These are phyloP conservation scores for Allobates femoralis DNA, from an alignment of 2,797 vertebrate genomes.

Conservation along the genomic window DNA sequence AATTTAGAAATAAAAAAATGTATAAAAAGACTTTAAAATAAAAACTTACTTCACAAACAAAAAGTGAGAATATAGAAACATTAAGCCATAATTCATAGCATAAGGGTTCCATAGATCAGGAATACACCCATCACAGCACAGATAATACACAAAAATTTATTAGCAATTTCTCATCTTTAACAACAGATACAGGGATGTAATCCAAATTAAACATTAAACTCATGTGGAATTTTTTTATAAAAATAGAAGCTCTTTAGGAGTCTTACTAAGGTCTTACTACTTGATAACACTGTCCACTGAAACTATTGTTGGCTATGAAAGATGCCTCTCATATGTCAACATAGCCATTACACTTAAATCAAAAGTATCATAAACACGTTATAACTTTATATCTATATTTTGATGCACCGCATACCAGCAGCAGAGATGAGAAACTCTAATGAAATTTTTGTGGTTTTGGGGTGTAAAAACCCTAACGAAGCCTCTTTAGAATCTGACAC, in stretches of 20 bases:
- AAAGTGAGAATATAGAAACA: conserved; percentile 85
- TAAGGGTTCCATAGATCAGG: conserved; percentile 96
- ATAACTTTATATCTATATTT: conserved; percentile 1
- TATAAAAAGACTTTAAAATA: conserved; percentile 80
- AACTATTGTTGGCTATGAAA: not conserved
- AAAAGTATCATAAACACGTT: not conserved
- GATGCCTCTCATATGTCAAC: not conserved
- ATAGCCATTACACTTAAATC: conserved; percentile 3
- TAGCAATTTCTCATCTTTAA: conserved; percentile 99
- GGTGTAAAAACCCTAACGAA: conserved; percentile 99
- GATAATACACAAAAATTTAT: conserved; percentile 99
- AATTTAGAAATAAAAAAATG: conserved; percentile 49
- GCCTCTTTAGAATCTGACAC: conserved; percentile 98
- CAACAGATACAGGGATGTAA: conserved; percentile 67
- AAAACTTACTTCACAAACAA: conserved; percentile 93
- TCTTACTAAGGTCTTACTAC: too few relatives aligned
- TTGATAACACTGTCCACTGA: not conserved
- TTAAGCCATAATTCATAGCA: conserved; percentile 97
- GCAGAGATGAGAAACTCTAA: conserved; percentile 99
- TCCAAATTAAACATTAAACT: conserved; percentile 1
- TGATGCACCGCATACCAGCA: conserved; percentile 49
- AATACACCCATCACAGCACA: conserved; percentile 98
- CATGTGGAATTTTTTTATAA: not conserved
- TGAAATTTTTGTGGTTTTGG: conserved; percentile 99
- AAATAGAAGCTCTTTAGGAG: not conserved